Conservation (phyloP, 2,888 invertebrate species). For the Microchrysa polita region DNA sequence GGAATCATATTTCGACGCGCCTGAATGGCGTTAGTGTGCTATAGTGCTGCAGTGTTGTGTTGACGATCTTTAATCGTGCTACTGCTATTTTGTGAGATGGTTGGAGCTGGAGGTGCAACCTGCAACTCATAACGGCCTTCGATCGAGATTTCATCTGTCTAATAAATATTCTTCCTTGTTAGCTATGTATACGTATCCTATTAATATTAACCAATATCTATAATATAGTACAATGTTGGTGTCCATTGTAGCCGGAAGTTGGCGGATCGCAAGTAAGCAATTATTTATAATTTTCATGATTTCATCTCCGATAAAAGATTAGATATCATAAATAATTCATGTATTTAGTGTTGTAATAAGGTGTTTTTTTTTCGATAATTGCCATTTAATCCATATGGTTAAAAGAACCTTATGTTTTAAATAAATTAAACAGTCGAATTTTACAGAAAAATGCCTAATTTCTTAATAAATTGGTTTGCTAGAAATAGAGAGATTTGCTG, state of each 20-base stretch:
- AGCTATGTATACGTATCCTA: not conserved
- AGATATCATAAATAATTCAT: constrained; percentile 26
- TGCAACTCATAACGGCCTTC: too few relatives aligned
- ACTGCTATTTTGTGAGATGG: constrained; percentile 35
- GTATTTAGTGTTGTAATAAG: too few relatives aligned
- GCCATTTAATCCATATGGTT: too few relatives aligned
- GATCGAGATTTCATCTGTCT: not conserved
- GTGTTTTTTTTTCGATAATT: too few relatives aligned
- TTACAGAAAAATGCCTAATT: too few relatives aligned
- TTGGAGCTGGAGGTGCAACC: too few relatives aligned
- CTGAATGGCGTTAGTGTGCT: not conserved
- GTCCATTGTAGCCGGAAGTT: not conserved
- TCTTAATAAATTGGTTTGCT: too few relatives aligned
- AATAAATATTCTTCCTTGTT: constrained; percentile 22
- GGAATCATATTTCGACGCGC: constrained; percentile 38
- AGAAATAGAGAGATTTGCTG: too few relatives aligned
- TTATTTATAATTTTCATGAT: constrained; percentile 44
- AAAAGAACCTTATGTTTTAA: too few relatives aligned
- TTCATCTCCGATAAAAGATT: constrained; percentile 24
- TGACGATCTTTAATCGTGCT: constrained; percentile 43
- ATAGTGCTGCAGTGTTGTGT: constrained; percentile 9
- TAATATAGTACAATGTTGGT: too few relatives aligned
- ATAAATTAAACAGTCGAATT: too few relatives aligned
- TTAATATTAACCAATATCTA: not conserved
- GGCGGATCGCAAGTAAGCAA: constrained; percentile 30